phyloP scores from a whole-genome alignment of 2,113 vertebrate species.

The Antennarius striatus region DNA sequence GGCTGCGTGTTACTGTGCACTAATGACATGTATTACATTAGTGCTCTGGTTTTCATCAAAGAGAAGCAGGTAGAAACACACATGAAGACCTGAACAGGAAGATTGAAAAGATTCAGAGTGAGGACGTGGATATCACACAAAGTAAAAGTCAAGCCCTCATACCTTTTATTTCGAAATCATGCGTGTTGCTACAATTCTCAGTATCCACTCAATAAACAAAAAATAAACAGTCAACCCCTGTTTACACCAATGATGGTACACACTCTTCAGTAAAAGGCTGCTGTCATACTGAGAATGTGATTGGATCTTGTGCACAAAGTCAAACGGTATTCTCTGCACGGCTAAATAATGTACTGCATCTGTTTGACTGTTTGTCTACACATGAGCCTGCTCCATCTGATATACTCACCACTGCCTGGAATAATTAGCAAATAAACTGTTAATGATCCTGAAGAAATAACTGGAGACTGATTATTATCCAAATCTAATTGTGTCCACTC shows the following conservation, averaged over 20 bases:
- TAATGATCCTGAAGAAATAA: conserved; percentile 7
- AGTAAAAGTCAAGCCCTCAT: not conserved
- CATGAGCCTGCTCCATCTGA: not conserved
- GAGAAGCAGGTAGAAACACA: conserved; percentile 30
- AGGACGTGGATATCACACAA: not conserved
- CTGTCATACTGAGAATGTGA: not conserved
- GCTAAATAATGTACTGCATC: not conserved
- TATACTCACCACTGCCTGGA: not conserved
- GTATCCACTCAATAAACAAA: too few species aligned
- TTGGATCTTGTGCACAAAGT: not conserved
- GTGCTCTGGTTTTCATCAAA: conserved; percentile 70
- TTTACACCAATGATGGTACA: not conserved
- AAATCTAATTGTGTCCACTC: conserved; percentile 2
- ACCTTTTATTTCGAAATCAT: not conserved
- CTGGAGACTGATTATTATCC: conserved; percentile 3
- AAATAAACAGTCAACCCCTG: not conserved
- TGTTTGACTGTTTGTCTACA: not conserved
- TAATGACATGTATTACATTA: conserved; percentile 65
- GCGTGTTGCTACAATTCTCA: conserved; percentile 7
- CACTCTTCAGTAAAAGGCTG: not conserved
- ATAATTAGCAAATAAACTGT: conserved; percentile 19
- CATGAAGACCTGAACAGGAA: conserved; percentile 17
- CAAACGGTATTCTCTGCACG: not conserved
- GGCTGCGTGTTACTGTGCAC: conserved; percentile 48
- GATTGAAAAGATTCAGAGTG: conserved; percentile 16